Percentiles rank a stretch among this genome's conserved stretches.
Evolutionary conservation across 2,113 vertebrate genomes (phyloP).

Genomic region (Myotis brandtii): DNA sequence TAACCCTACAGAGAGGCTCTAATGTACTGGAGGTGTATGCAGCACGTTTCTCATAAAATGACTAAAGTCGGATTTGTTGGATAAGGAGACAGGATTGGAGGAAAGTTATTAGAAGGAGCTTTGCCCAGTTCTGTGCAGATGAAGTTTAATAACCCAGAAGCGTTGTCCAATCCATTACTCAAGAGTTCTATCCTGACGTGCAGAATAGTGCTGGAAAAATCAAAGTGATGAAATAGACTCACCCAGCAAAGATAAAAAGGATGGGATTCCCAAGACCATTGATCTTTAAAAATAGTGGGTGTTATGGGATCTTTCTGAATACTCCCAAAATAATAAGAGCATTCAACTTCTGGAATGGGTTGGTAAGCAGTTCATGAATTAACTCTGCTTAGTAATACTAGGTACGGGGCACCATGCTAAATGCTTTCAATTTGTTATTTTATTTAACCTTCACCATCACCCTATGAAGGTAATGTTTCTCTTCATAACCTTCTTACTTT

Average conservation of each 20-base stretch:
- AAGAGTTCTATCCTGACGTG: neutral
- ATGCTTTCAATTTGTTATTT: neutral
- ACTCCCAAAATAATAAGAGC: neutral
- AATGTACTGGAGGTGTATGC: neutral
- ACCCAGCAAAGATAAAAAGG: neutral
- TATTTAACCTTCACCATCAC: neutral
- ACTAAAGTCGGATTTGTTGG: conserved; percentile 3
- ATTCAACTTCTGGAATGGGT: neutral
- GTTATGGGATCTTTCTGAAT: neutral
- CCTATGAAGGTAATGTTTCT: conserved; percentile 18
- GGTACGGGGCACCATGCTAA: neutral
- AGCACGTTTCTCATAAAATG: conserved; percentile 27
- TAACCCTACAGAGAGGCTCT: neutral
- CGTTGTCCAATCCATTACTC: neutral
- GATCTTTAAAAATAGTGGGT: neutral
- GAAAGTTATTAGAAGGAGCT: conserved; percentile 47
- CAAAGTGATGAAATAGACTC: neutral
- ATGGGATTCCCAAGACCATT: neutral
- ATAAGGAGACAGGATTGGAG: conserved; percentile 14
- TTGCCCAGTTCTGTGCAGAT: conserved; percentile 41
- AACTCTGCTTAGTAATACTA: neutral
- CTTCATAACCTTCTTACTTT: conserved; percentile 10
- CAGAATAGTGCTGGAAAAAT: conserved; percentile 18
- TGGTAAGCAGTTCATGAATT: neutral
- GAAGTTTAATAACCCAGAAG: conserved; percentile 53